phyloP scores from a whole-genome alignment of 2,113 vertebrate genomes.

The Gnathonemus longibarbis region DNA sequence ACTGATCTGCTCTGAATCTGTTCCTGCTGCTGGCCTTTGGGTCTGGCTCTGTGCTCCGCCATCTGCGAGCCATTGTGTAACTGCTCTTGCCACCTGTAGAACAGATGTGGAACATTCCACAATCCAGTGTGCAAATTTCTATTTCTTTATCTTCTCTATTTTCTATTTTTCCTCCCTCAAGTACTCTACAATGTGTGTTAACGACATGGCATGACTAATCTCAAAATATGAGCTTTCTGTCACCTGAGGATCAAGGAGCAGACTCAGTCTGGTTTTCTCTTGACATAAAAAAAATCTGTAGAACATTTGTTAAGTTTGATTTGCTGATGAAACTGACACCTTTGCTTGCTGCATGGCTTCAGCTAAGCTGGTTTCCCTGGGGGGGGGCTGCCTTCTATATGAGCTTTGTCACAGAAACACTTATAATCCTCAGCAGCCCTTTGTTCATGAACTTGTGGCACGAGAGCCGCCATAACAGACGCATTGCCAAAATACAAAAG shows the following conservation, averaged over 20 bases:
- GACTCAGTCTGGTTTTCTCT: neutral
- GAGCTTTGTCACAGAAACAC: neutral
- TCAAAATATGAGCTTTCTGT: neutral
- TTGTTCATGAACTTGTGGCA: neutral
- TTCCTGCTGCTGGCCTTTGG: neutral
- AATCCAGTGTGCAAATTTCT: neutral
- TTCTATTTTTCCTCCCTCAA: neutral
- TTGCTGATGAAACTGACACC: neutral
- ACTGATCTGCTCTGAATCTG: neutral
- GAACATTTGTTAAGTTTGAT: neutral
- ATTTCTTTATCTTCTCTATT: neutral
- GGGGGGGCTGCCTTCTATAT: neutral
- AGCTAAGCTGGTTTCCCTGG: neutral
- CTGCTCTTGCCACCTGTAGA: neutral
- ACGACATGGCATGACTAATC: neutral
- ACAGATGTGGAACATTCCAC: constrained; percentile 8
- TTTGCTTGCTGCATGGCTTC: neutral
- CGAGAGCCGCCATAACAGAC: neutral
- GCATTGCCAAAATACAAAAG: neutral
- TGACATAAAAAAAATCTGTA: neutral
- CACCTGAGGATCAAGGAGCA: neutral
- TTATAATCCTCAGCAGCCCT: neutral
- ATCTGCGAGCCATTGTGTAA: neutral
- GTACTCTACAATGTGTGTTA: neutral
- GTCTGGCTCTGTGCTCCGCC: neutral